Evolutionary conservation across 2,797 vertebrate genomes (phyloP).

Genomic region (Takifugu ocellatus): DNA sequence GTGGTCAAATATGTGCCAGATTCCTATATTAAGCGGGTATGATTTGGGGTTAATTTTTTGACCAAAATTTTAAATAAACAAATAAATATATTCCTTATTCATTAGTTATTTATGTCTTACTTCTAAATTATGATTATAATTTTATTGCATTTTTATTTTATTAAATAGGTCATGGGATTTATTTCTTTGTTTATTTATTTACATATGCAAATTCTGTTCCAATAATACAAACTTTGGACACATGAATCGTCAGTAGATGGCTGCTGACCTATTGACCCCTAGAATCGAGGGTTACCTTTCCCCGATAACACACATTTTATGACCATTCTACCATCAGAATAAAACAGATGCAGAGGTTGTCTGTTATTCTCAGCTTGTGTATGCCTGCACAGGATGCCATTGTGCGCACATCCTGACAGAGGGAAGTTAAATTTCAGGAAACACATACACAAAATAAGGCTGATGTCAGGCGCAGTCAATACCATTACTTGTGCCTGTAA

Average conservation of each 20-base stretch:
- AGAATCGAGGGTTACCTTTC: not conserved
- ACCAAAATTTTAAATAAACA: too few species aligned
- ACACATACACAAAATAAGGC: constrained; percentile 13
- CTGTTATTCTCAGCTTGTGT: constrained; percentile 7
- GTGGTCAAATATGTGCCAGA: too few species aligned
- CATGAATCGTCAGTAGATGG: constrained; percentile 20
- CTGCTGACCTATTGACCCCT: constrained; percentile 53
- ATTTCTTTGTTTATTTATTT: too few species aligned
- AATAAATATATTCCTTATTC: too few species aligned
- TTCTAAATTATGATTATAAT: too few species aligned
- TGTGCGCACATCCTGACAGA: constrained; percentile 1
- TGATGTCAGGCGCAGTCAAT: constrained; percentile 27
- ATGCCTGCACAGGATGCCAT: not conserved
- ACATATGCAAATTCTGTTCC: too few species aligned
- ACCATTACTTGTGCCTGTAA: constrained; percentile 38
- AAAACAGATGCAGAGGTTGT: constrained; percentile 3
- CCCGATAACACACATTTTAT: not conserved
- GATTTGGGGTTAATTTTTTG: too few species aligned
- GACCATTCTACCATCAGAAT: not conserved
- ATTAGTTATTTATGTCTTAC: too few species aligned
- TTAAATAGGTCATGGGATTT: too few species aligned
- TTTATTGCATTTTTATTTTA: too few species aligned
- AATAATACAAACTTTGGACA: not conserved
- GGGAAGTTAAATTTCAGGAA: constrained; percentile 9
- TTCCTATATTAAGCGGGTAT: too few species aligned